Evolutionary conservation across 2,888 invertebrate genomes (phyloP), one percentile per base, ranked within the genome.

Genomic region (Lasius fuliginosus): DNA sequence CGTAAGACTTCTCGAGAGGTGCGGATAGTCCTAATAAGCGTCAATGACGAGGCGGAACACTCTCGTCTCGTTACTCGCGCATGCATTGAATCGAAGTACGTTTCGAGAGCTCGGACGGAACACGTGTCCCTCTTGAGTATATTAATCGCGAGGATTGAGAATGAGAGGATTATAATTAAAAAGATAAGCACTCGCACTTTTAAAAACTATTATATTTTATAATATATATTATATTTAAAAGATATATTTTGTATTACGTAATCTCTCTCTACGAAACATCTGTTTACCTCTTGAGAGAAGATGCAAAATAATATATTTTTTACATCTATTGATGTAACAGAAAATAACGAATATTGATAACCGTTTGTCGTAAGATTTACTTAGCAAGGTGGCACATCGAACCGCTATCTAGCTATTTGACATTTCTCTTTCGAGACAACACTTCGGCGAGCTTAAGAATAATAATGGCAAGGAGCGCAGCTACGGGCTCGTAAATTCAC

Each of bases 401-500:
- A 49, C 18, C 5, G 60, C 3, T 27, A 36, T 42, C 30, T 40
- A 56, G 18, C 18, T 5, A 36, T 36, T 18, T 40, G 27, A 12
- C 46, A 68, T n/a, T 65, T 76, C 11, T 76, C 36, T 53, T 9
- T n/a, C n/a, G 46, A 75, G 23, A 65, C 36, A 49, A 33, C n/a
- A 27, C 53, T 65, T 76, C 12, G 18, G 49, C 12, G 8, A 60
- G 8, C 11, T 49, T 53, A 23, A 46, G 30, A 46, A 82, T 36
- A 77, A 40, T 65, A 71, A 68, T 65, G 64, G 76, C 36, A 9
- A 73, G 73, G 36, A 76, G 64, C 11, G 64, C 11, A 56, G 75
- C 81, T 71, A 64, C 62, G 74, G 60, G 81, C 77, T 87, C 87
- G 89, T 88, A 89, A 89, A 88, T 88, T 89, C 82, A 81, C 83